phyloP scores from a whole-genome alignment of 2,888 invertebrate genomes.

The Pterostichus madidus region DNA sequence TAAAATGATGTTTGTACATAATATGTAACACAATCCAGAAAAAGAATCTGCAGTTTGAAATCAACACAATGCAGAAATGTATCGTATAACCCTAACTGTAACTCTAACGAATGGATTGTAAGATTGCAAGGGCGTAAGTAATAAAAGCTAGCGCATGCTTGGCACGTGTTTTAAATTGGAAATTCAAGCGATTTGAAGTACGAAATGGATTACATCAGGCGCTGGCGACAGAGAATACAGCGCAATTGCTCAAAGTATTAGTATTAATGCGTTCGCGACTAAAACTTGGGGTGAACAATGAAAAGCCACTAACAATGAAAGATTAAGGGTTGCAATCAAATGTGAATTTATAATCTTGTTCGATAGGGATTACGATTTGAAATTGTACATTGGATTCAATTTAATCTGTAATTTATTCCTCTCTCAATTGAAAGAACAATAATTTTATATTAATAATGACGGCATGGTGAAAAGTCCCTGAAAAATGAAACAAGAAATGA shows the following conservation, averaged over 20 bases:
- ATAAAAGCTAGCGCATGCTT: neutral
- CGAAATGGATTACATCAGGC: slow-evolving; percentile 19
- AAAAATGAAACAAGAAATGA: no score
- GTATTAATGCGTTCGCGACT: slow-evolving; percentile 12
- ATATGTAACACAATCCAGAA: no score
- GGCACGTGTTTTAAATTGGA: slow-evolving; percentile 49
- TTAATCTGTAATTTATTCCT: neutral
- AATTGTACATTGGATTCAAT: slow-evolving; percentile 26
- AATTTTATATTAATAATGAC: no score
- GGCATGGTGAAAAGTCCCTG: no score
- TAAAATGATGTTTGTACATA: no score
- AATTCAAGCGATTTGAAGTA: slow-evolving; percentile 43
- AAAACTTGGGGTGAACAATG: slow-evolving; percentile 31
- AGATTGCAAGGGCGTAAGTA: slow-evolving; percentile 3
- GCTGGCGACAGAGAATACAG: slow-evolving; percentile 15
- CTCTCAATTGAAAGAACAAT: no score
- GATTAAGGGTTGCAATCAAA: slow-evolving; percentile 45
- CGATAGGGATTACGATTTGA: slow-evolving; percentile 36
- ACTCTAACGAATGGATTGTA: no score
- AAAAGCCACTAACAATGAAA: slow-evolving; percentile 44
- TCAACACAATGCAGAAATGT: neutral
- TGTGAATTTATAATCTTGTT: slow-evolving; percentile 50
- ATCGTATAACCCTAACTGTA: neutral
- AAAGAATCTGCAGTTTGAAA: neutral
- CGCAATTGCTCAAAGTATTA: slow-evolving; percentile 50